Base-by-base conservation (phyloP, 2,888 invertebrate genomes). In the Parnassius glacialis region DNA sequence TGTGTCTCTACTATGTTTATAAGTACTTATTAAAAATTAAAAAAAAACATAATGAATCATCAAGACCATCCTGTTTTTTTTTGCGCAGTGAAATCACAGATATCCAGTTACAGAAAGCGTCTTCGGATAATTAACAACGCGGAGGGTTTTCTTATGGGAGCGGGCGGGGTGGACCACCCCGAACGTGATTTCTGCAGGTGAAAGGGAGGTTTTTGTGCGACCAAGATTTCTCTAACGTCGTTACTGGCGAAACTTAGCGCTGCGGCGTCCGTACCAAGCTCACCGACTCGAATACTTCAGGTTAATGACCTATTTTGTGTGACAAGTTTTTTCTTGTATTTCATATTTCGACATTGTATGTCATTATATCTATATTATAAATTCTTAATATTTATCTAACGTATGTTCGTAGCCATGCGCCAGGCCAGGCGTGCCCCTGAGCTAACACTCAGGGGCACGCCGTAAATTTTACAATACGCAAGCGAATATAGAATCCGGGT, bases 151-250 rank as follows among this genome's bases (percentile, higher is more conserved):
- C 74, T 70, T 71, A 70, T 67, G 64, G 65, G 54, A 50, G 66
- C 61, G 52, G 57, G 63, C 65, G 67, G 51, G 63, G 55, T 54
- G 43, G 57, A 61, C 61, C 61, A 64, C 56, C 64, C 62, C 64
- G 62, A 66, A 78, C 76, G 78, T 78, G 78, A 78, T 74, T 81
- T 79, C 78, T 78, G 75, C 73, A 79, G 78, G 79, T 78, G 74
- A 78, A 74, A 74, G 76, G 75, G 74, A 66, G 71, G 68, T 74
- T 80, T 76, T 78, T 78, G 74, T 67, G 67, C 68, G 65, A 66
- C 73, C 69, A 72, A 73, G 73, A 76, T 76, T 77, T 74, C 71
- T 71, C 67, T 71, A 70, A 70, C 68, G 67, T 70, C 68, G 69
- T 73, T 72, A 74, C 70, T 68, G 68, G 65, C 67, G 66, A 65